Evolutionary conservation across 2,113 vertebrate species (phyloP).

Genomic region (Galeopterus variegatus): DNA sequence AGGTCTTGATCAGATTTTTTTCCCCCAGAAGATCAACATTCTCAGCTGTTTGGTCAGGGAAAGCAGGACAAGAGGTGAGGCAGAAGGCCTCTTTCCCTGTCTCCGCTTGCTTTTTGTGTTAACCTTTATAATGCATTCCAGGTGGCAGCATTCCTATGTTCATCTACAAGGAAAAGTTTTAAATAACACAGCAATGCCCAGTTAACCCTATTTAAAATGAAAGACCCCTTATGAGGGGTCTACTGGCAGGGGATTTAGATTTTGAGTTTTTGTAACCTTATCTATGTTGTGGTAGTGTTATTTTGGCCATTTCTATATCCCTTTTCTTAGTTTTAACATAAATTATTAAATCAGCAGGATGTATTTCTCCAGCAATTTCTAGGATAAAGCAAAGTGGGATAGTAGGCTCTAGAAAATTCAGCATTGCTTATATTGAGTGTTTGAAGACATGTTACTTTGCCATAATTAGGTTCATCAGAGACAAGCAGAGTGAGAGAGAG

Average conservation of each 20-base stretch:
- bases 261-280: neutral
- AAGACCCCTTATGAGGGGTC: neutral
- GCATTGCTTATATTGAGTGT: neutral
- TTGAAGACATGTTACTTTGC: neutral
- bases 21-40: constrained; percentile 56
- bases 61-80: constrained; percentile 50
- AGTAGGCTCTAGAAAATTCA: neutral
- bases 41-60: constrained; percentile 54
- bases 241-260: neutral
- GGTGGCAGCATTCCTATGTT: constrained; percentile 29
- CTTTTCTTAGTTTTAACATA: constrained; percentile 14
- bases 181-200: neutral
- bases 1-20: constrained; percentile 76
- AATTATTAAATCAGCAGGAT: neutral
- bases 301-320: neutral
- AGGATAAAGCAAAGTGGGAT: neutral
- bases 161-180: constrained; percentile 20
- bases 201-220: constrained; percentile 38
- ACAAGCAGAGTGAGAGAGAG: neutral
- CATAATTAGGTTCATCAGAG: neutral
- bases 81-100: neutral
- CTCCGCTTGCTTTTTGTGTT: constrained; percentile 12
- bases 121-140: constrained; percentile 77
- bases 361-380: neutral
- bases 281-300: neutral